A percentile compares a stretch with the other conserved stretches of the same genome.
phyloP scores from a whole-genome alignment of 1,140 invertebrate species.

The Ditylenchus dipsaci region DNA sequence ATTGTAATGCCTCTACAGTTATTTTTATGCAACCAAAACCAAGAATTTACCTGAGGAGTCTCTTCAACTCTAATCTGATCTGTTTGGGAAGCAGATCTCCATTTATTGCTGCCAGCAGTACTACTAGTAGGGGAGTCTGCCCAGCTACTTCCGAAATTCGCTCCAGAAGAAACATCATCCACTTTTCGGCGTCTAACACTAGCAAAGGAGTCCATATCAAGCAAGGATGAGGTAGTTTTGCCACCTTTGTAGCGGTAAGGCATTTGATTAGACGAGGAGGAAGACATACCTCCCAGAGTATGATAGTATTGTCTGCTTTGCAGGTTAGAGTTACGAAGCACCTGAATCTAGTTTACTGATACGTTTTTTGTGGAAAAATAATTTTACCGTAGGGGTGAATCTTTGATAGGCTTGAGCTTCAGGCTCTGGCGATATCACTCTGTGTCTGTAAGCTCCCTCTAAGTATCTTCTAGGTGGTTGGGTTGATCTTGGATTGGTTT shows the following conservation, averaged over 20 bases:
- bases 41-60: neutral
- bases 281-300: neutral
- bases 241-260: neutral
- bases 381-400: neutral
- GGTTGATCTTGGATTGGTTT: neutral
- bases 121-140: conserved; percentile 7
- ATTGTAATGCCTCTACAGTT: too few relatives aligned
- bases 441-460: neutral
- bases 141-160: neutral
- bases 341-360: neutral
- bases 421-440: conserved; percentile 20
- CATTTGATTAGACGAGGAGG: neutral
- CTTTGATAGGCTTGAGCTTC: neutral
- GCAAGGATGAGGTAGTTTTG: conserved; percentile 1
- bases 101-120: conserved; percentile 7
- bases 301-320: conserved; percentile 27
- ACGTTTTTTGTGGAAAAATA: too few relatives aligned
- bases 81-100: neutral
- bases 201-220: conserved; percentile 25
- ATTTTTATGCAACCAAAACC: too few relatives aligned
- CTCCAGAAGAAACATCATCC: conserved; percentile 8
- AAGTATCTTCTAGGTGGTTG: neutral
- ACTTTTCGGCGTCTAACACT: conserved; percentile 18
- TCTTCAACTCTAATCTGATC: too few relatives aligned
- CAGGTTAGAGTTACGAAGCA: conserved; percentile 20